Percentiles rank a stretch among this genome's conserved stretches.
phyloP scores from a whole-genome alignment of 2,797 vertebrate genomes.

The Gymnopithys bicolor region DNA sequence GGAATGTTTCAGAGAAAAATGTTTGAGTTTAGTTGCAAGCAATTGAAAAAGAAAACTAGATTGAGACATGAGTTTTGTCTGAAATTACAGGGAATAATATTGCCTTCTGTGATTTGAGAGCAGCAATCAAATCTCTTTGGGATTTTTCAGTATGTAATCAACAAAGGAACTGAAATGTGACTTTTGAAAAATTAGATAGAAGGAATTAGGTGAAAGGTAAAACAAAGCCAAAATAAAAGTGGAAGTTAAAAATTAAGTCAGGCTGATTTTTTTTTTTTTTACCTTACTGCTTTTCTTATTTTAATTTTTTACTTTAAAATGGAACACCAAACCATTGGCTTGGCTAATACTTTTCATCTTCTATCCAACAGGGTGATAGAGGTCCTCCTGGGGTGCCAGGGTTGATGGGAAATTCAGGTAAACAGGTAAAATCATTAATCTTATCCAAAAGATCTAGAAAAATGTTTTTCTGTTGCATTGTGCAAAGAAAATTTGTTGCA shows the following conservation, averaged over 20 bases:
- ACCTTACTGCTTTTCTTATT: neutral
- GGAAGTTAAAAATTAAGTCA: neutral
- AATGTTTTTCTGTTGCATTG: neutral
- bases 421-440: slow-evolving; percentile 81
- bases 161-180: neutral
- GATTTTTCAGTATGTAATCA: neutral
- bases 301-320: neutral
- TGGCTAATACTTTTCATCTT: neutral
- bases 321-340: neutral
- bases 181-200: neutral
- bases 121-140: neutral
- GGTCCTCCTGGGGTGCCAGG: slow-evolving; percentile 87
- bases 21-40: neutral
- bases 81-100: neutral
- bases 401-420: slow-evolving; percentile 91
- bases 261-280: neutral
- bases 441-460: neutral
- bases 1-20: neutral
- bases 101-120: neutral
- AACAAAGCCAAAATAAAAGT: neutral
- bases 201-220: neutral
- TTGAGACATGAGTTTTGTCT: neutral
- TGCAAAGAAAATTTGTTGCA: neutral
- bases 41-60: neutral
- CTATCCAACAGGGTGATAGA: slow-evolving; percentile 81